phyloP scores from a whole-genome alignment of 2,888 invertebrate genomes.

The Torymus texanus region DNA sequence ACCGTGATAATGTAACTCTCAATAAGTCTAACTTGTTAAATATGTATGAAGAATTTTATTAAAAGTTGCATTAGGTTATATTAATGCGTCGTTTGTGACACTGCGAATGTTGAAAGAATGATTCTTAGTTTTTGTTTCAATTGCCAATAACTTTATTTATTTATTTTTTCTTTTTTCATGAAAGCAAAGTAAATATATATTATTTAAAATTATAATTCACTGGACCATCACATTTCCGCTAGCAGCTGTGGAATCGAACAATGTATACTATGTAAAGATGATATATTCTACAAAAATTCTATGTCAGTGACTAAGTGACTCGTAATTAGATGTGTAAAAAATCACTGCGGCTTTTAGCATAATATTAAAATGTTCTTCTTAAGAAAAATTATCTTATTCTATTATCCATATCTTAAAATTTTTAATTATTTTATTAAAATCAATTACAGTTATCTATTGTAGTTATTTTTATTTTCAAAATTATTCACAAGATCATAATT shows the following conservation, averaged over 20 bases:
- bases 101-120: conserved; percentile 50
- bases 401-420: conserved; percentile 18
- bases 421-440: conserved; percentile 39
- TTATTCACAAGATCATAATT: conserved; percentile 59
- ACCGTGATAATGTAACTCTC: conserved; percentile 28
- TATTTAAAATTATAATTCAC: conserved; percentile 48
- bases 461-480: conserved; percentile 59
- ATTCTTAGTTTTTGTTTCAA: conserved; percentile 43
- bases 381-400: conserved; percentile 43
- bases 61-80: conserved; percentile 46
- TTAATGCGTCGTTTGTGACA: conserved; percentile 44
- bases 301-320: conserved; percentile 55
- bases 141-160: conserved; percentile 52
- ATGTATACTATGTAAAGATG: conserved; percentile 54
- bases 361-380: conserved; percentile 54
- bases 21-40: conserved; percentile 49
- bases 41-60: conserved; percentile 46
- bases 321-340: conserved; percentile 54
- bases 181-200: conserved; percentile 48
- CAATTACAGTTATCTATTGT: conserved; percentile 53
- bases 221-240: conserved; percentile 54
- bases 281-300: conserved; percentile 54
- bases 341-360: conserved; percentile 53
- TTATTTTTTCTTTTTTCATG: conserved; percentile 44
- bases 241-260: conserved; percentile 51